A percentile compares a stretch with the other conserved stretches of the same genome.
phyloP scores from a whole-genome alignment of 2,113 vertebrate genomes.

The Mystacornis crossleyi region DNA sequence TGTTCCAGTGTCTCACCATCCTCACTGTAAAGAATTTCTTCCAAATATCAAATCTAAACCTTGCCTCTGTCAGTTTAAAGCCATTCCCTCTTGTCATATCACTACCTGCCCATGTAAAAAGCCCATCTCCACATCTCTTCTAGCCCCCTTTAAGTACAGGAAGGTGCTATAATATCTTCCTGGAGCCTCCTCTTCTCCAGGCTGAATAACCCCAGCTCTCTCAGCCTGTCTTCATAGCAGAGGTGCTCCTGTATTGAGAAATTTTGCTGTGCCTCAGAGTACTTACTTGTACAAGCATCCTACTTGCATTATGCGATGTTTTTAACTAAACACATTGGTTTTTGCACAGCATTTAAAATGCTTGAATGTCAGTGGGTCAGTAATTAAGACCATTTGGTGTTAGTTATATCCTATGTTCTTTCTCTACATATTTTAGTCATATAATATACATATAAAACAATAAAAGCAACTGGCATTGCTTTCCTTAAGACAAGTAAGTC shows the following conservation, averaged over 20 bases:
- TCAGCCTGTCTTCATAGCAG: neutral
- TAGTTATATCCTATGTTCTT: neutral
- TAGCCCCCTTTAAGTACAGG: neutral
- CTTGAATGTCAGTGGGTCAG: neutral
- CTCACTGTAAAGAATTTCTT: neutral
- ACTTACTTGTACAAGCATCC: neutral
- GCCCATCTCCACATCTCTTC: neutral
- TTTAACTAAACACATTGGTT: neutral
- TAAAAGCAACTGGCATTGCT: neutral
- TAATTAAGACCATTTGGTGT: neutral
- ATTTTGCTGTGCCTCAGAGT: neutral
- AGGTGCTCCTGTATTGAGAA: neutral
- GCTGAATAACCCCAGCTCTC: neutral
- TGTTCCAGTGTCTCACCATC: neutral
- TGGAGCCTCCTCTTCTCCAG: neutral
- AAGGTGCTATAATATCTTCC: neutral
- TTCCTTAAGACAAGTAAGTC: neutral
- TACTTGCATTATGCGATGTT: neutral
- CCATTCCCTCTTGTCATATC: neutral
- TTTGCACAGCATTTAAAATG: neutral
- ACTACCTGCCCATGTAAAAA: neutral
- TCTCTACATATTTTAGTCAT: neutral
- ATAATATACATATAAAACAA: neutral
- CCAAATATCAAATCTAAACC: neutral
- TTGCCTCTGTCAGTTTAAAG: neutral